These are phyloP conservation scores for Paraplagusia blochii DNA, from an alignment of 2,113 vertebrate species.

Conservation along the genomic window DNA sequence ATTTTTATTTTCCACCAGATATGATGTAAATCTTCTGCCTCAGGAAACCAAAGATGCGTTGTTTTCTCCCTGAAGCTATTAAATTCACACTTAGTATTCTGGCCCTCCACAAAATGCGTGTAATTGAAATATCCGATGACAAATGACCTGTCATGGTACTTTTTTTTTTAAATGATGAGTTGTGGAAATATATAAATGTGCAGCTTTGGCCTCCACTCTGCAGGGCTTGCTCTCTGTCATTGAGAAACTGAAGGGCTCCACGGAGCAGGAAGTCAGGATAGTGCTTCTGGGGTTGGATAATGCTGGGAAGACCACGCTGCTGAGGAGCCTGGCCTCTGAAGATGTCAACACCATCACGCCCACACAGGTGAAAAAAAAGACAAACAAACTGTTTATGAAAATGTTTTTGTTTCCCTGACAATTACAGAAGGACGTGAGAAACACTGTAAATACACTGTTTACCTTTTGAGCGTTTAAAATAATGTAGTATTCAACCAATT, in stretches of 20 bases:
- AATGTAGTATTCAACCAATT: too few species aligned
- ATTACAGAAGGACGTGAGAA: too few species aligned
- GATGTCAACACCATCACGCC: conserved; percentile 87
- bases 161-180: background rate
- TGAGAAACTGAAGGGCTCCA: conserved; percentile 80
- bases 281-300: conserved; percentile 87
- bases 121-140: background rate
- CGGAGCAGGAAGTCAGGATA: conserved; percentile 82
- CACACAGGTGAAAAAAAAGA: conserved; percentile 74
- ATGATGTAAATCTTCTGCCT: background rate
- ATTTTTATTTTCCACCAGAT: background rate
- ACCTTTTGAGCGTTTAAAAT: too few species aligned
- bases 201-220: background rate
- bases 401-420: too few species aligned
- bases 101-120: background rate
- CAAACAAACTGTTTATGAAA: background rate
- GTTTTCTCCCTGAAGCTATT: too few species aligned
- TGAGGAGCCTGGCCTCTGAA: conserved; percentile 82
- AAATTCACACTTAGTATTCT: background rate
- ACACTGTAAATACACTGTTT: too few species aligned
- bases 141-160: background rate
- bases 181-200: conserved; percentile 1
- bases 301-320: conserved; percentile 84
- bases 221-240: conserved; percentile 87
- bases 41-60: background rate